Conservation (phyloP, 1,140 invertebrate species). For the Drosophila nebulosa region DNA sequence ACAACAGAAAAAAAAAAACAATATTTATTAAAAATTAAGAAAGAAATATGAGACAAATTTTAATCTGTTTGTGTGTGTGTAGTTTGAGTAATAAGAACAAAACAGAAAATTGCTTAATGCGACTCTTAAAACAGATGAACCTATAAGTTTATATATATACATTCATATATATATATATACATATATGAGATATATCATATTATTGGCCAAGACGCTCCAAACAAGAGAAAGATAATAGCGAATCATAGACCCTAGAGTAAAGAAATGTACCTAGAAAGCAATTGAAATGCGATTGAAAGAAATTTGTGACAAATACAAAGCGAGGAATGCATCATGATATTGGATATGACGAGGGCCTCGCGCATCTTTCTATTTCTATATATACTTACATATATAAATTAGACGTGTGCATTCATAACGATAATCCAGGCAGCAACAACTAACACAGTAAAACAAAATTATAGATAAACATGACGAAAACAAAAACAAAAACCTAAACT, state of each 20-base stretch:
- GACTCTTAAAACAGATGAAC: background rate
- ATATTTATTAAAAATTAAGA: conserved; percentile 49
- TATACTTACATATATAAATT: conserved; percentile 4
- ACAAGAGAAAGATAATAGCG: background rate
- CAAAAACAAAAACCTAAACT: conserved; percentile 20
- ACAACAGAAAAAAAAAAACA: conserved; percentile 26
- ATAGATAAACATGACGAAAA: background rate
- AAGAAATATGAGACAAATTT: conserved; percentile 9
- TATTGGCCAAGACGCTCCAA: conserved; percentile 30
- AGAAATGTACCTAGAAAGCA: conserved; percentile 74
- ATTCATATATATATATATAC: conserved; percentile 9
- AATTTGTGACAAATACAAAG: conserved; percentile 75
- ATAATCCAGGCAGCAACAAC: background rate
- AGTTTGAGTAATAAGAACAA: background rate
- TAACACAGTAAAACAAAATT: conserved; percentile 7
- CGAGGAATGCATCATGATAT: conserved; percentile 14
- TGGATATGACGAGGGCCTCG: background rate
- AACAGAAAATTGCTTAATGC: conserved; percentile 26
- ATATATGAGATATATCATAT: conserved; percentile 15
- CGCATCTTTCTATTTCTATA: conserved; percentile 10
- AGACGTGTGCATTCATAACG: background rate
- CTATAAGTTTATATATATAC: background rate
- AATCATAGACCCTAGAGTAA: conserved; percentile 47
- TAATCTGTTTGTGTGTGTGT: conserved; percentile 45
- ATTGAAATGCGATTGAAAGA: conserved; percentile 70